Evolutionary conservation across 2,797 vertebrate genomes (phyloP), one percentile per base, ranked within the genome.

Genomic region (Pogonophryne albipinna): DNA sequence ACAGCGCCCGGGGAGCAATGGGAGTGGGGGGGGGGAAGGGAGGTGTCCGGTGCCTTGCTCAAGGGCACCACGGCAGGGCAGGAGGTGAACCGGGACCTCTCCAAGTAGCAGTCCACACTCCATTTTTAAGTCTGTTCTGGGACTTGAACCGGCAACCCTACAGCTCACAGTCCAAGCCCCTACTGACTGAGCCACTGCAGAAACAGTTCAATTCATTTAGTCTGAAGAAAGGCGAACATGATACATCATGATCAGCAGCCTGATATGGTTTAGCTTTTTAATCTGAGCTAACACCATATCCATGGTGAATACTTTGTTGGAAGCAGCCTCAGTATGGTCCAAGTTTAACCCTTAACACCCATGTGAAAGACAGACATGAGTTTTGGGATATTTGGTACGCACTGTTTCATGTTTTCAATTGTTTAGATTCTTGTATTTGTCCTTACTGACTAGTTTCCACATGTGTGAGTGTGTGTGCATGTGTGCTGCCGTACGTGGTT

Each of bases 401-500:
- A 17, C 47, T 10, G 17, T 19, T 12, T 44, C 2, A 45, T 1
- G 23, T 16, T 61, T 9, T 23, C 19, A 61, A 20, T 45, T 50
- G 34, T 65, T 66, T 14, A n/a, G 10, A 49, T n/a, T 42, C 15
- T 27, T 62, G 16, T 16, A 13, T 1, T 49, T 27, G 34, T 34
- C 49, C 27, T 19, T 19, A 42, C 11, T 46, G 23, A 14, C 16
- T 34, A 27, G 4, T 41, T 47, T 8, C 10, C 42, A 51, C 61
- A 31, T 6, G 10, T 49, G 14, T 42, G 58, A 15, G 11, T 17
- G 31, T 31, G 42, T 20, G 3, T 66, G 15, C 0, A 4, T 45
- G 31, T 50, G 56, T 71, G 42, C 7, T 52, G 71, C 88, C 96
- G 84, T 96, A 99, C 98, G 97, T 42, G 98, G 96, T 78, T 97